Evolutionary conservation across 2,888 invertebrate species (phyloP), one percentile per base, ranked within the genome.

Genomic region (Phrixothrix hirtus): DNA sequence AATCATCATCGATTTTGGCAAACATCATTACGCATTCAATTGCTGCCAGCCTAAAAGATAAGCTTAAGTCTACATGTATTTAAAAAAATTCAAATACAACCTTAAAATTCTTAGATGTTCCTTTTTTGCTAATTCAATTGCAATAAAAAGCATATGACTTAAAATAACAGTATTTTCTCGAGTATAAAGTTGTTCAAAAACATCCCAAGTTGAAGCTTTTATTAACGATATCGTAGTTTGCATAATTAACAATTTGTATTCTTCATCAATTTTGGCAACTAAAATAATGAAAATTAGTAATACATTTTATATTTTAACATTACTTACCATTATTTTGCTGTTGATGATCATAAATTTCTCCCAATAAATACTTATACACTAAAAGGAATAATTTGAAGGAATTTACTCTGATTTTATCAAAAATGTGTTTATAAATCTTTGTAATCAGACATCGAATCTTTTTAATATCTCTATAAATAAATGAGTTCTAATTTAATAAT

Each of bases 81-180:
- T n/a, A n/a, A n/a, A n/a, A n/a, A n/a, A n/a, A n/a, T n/a, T n/a
- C n/a, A n/a, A n/a, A n/a, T 13, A 63, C 69, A 74, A 88, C 86
- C 86, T 83, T 9, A 91, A 73, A 32, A 79, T 72, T 26, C 80
- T 77, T 29, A 83, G 80, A 67, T 81, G 85, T 68, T 90, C 89
- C 25, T 76, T 72, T 68, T 83, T 83, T 6, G 87, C 84, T 11
- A 89, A 74, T 60, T 85, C 83, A 1, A 86, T 76, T 10, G 84
- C 79, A 0, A 85, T 78, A 61, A 83, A 84, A 34, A 89, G 77
- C 37, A 85, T 82, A 66, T 86, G 84, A 1, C 85, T 85, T 34
- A 89, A 65, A 61, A 83, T 75, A 0, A 83, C 77, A 1, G 81
- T 78, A 54, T 84, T 78, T 41, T 80, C 76, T 51, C 82, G 77